These are phyloP conservation scores for Camponotus floridanus DNA, from an alignment of 1,140 invertebrate species.

Conservation along the genomic window DNA sequence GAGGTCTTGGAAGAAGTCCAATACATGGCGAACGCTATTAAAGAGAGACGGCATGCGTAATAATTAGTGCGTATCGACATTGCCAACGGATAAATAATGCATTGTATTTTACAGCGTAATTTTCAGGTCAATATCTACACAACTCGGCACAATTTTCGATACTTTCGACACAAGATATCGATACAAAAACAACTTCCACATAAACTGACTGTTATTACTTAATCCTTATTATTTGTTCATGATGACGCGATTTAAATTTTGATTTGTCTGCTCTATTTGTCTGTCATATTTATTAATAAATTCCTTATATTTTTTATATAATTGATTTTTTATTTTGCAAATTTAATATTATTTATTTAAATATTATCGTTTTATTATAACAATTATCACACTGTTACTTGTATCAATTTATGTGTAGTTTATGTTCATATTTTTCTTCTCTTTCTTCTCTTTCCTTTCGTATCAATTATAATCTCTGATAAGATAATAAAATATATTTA, in stretches of 20 bases:
- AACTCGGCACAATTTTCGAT: slow-evolving; percentile 1
- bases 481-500: not conserved
- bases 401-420: no score
- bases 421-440: no score
- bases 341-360: no score
- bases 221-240: not conserved
- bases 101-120: slow-evolving; percentile 22
- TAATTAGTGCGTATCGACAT: slow-evolving; percentile 75
- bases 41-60: slow-evolving; percentile 47
- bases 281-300: no score
- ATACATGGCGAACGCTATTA: not conserved
- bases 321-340: no score
- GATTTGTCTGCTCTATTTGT: not conserved
- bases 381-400: no score
- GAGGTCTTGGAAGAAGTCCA: not conserved
- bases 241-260: not conserved
- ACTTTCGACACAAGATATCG: slow-evolving; percentile 8
- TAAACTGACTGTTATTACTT: not conserved
- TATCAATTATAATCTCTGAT: not conserved
- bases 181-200: not conserved
- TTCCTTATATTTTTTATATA: no score
- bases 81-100: slow-evolving; percentile 66
- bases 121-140: slow-evolving; percentile 25
- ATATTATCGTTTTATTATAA: no score
- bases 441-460: no score